Conservation (phyloP, 2,797 vertebrate species). For the Macropodus opercularis region DNA sequence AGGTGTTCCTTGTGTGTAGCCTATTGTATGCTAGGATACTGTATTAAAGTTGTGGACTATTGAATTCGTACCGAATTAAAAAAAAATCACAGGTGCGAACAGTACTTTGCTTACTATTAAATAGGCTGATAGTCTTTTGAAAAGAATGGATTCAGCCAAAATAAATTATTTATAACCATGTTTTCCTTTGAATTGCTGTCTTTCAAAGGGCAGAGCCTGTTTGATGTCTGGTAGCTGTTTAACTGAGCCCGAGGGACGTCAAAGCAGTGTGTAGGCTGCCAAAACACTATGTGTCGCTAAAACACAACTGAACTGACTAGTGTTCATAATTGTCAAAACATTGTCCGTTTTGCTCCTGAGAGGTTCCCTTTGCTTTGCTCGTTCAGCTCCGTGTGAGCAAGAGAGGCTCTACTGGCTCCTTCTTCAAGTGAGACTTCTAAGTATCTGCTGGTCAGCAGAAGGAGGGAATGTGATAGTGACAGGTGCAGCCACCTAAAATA, state of each 20-base stretch:
- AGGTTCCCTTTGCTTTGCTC: slow-evolving; percentile 4
- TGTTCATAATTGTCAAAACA: no score
- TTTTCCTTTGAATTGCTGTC: slow-evolving; percentile 28
- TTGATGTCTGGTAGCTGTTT: slow-evolving; percentile 37
- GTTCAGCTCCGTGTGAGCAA: slow-evolving; percentile 13
- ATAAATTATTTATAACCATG: slow-evolving; percentile 41
- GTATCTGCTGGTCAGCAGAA: slow-evolving; percentile 84
- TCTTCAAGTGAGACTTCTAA: slow-evolving; percentile 68
- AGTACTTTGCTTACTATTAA: slow-evolving; percentile 10
- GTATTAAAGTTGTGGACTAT: not conserved
- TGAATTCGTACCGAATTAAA: not conserved
- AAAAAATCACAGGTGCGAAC: no score
- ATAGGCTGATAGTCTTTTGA: not conserved
- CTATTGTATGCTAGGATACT: not conserved
- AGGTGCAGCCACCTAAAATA: slow-evolving; percentile 85
- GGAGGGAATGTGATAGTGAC: slow-evolving; percentile 84
- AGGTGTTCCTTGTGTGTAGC: not conserved
- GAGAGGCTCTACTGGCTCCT: slow-evolving; percentile 46
- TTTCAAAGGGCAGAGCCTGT: slow-evolving; percentile 28
- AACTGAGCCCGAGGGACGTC: slow-evolving; percentile 14
- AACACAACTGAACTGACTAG: not conserved
- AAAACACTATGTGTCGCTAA: slow-evolving; percentile 12
- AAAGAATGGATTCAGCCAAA: slow-evolving; percentile 20
- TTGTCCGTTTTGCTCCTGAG: slow-evolving; percentile 5
- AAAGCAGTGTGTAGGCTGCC: slow-evolving; percentile 6